Base-by-base conservation (phyloP, 2,888 invertebrate genomes). In the Rhingia rostrata region DNA sequence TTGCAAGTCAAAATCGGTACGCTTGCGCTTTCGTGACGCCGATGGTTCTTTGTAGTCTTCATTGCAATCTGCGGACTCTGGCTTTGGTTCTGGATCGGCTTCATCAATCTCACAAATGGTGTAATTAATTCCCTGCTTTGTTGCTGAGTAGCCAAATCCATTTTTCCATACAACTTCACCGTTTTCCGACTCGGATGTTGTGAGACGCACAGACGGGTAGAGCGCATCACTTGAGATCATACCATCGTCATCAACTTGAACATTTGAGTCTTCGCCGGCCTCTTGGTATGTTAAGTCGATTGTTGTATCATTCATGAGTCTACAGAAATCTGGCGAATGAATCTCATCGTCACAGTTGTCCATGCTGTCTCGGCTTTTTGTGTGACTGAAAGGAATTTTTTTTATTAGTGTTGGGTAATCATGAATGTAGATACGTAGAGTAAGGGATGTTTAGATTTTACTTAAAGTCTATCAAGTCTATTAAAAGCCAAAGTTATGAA, bases 201-300 rank as follows among this genome's bases (percentile, higher is more conserved):
- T 84, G 0, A 84, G 74, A 7, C 64, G 84, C 0, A 84, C 80
- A 2, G 84, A 70, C 4, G 84, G 84, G 22, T 84, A 84, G 0
- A 84, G 64, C 3, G 80, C 80, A 14, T 80, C 80, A 43, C 60
- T 74, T 0, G 69, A 58, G 2, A 75, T 7, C 0, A 70, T 41
- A 2, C 49, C 74, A 7, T 80, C 73, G 4, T 79, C 80, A 7
- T 79, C 73, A 6, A 60, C 30, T 53, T 79, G 61, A 6, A 61
- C 54, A 32, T 64, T 41, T 2, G 58, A 30, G 6, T 80, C 58
- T 9, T 69, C 41, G 1, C 22, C 6, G 1, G 64, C 79, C 30
- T 79, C 79, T 2, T 70, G 74, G 39, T 37, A 70, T 53, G 84
- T 84, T 32, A 84, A 73, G 32, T 84, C 84, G 14, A 84, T 84